Base-by-base conservation (phyloP, 2,888 invertebrate genomes). In the Eurytoma californica region DNA sequence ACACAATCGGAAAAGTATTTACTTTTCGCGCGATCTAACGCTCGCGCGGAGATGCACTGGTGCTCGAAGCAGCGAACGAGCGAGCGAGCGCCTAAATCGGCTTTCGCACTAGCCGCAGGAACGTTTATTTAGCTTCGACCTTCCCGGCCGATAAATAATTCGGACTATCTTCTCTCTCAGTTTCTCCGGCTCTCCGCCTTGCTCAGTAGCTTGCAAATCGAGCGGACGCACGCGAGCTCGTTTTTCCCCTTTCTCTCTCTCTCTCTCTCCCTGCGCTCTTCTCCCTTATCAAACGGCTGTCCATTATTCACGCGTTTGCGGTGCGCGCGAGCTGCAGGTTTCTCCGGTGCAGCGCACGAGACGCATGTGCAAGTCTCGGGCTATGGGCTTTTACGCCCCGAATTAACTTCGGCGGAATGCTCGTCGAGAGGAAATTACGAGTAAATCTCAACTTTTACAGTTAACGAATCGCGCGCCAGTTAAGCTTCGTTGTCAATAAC, bases 271-370 rank as follows among this genome's bases (percentile, higher is more conserved):
- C 90, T 90, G 90, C 90, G 88, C 90, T 53, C 39, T 51, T 88
- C 85, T 86, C 87, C 85, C 86, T 87, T 88, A 87, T 88, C 87
- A 86, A 87, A 86, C 87, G 84, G 83, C 86, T 86, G 87, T 88
- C 87, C 87, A 88, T 89, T 88, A 87, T 87, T 87, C 87, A 88
- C 86, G 86, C 90, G 91, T 90, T 91, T 91, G 47, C 16, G 28
- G 72, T 39, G 53, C 72, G 30, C 51, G 53, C 57, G 60, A 4
- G 57, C 16, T n/a, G 7, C 24, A 13, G 24, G n/a, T 47, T 47
- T 47, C 30, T 7, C 39, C 39, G 39, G 63, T 16, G 39, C 63
- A n/a, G 30, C 9, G n/a, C 53, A 39, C 39, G 39, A 39, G 39
- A 39, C 39, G 39, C 39, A 7, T 39, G 39, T 39, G 39, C 39